A percentile compares a stretch with the other conserved stretches of the same genome.
These are phyloP conservation scores for Copidosoma aretas DNA, from an alignment of 2,888 invertebrate species.

Conservation along the genomic window DNA sequence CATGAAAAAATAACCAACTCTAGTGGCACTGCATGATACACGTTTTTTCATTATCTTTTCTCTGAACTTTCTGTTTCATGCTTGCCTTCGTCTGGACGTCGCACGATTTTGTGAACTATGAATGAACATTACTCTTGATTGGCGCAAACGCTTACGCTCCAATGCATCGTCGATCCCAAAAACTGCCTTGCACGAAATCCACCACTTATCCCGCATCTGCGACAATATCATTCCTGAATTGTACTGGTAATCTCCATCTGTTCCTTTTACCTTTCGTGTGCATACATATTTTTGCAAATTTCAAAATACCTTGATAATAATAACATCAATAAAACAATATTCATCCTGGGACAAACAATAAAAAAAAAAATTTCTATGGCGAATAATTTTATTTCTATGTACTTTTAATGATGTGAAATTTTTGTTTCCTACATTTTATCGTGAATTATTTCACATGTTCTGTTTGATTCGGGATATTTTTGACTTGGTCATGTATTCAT, in stretches of 20 bases:
- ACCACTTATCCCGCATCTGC: conserved; percentile 31
- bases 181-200: conserved; percentile 36
- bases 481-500: conserved; percentile 58
- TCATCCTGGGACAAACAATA: background rate
- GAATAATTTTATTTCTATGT: conserved; percentile 9
- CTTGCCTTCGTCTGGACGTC: conserved; percentile 62
- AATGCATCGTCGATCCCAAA: conserved; percentile 32
- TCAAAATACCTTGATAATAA: conserved; percentile 28
- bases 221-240: conserved; percentile 21
- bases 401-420: background rate
- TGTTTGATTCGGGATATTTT: no score
- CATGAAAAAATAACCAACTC: conserved; percentile 12
- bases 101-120: conserved; percentile 57
- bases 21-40: conserved; percentile 48
- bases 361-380: background rate
- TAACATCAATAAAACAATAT: conserved; percentile 19
- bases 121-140: conserved; percentile 46
- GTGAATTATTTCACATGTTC: no score
- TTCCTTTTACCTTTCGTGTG: conserved; percentile 15
- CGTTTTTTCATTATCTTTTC: conserved; percentile 60
- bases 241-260: conserved; percentile 29
- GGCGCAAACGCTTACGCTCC: conserved; percentile 46
- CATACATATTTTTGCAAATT: conserved; percentile 25
- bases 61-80: conserved; percentile 64
- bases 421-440: no score